phyloP scores from a whole-genome alignment of 2,888 invertebrate species.

The Trissolcus brochymenae region DNA sequence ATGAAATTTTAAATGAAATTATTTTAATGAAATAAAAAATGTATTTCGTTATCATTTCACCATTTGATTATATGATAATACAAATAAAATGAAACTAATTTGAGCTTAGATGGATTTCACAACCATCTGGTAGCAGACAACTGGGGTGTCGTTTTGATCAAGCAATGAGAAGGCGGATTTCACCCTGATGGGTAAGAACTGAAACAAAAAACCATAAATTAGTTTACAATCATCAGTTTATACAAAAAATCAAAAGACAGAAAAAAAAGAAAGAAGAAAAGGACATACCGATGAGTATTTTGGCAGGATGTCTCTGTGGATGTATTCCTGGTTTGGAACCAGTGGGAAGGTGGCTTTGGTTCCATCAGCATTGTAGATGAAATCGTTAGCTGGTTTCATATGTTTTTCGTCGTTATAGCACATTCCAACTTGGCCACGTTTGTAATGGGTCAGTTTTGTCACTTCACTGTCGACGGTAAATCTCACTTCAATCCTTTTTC shows the following conservation, averaged over 20 bases:
- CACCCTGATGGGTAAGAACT: not conserved
- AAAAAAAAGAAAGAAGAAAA: not conserved
- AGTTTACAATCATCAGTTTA: not conserved
- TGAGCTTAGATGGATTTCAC: not conserved
- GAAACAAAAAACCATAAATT: not conserved
- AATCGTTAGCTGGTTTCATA: not conserved
- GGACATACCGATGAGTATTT: not conserved
- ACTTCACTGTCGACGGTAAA: not conserved
- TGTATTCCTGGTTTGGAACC: not conserved
- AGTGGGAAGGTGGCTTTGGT: slow-evolving; percentile 3
- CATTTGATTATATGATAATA: not conserved
- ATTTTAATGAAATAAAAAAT: not conserved
- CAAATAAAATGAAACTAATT: not conserved
- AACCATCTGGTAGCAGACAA: slow-evolving; percentile 1
- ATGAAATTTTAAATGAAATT: too few relatives aligned
- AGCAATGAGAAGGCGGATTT: not conserved
- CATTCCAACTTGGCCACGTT: not conserved
- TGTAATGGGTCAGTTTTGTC: not conserved
- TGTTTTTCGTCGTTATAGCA: not conserved
- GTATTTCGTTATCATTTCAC: not conserved
- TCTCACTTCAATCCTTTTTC: not conserved
- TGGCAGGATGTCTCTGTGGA: not conserved
- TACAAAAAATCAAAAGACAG: not conserved
- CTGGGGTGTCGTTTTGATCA: not conserved
- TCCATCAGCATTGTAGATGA: not conserved